Evolutionary conservation across 2,797 vertebrate genomes (phyloP).

Genomic region (Macroramphosus scolopax): DNA sequence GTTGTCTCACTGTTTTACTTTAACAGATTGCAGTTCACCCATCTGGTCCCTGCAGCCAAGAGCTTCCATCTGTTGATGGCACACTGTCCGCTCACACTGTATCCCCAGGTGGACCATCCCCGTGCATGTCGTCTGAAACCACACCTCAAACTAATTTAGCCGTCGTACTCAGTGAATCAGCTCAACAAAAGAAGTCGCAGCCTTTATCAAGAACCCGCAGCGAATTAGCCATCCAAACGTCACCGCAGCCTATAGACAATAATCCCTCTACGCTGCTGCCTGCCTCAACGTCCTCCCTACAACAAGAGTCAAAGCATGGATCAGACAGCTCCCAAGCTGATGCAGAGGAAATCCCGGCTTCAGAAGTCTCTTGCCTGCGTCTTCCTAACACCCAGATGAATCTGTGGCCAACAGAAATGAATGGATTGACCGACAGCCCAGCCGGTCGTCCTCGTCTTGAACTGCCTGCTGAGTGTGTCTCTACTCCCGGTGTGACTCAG

Average conservation of each 20-base stretch:
- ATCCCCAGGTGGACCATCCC: constrained; percentile 53
- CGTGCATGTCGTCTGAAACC: constrained; percentile 47
- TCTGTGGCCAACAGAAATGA: constrained; percentile 31
- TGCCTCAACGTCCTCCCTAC: constrained; percentile 17
- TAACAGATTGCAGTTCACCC: constrained; percentile 63
- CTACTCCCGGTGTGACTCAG: constrained; percentile 23
- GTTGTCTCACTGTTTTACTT: constrained; percentile 56
- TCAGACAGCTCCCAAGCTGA: constrained; percentile 39
- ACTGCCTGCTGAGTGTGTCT: constrained; percentile 17
- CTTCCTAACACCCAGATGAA: constrained; percentile 19
- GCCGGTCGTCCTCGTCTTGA: constrained; percentile 6
- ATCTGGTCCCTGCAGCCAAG: constrained; percentile 46
- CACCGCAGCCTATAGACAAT: constrained; percentile 29
- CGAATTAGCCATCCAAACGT: constrained; percentile 44
- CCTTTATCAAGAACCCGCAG: constrained; percentile 45
- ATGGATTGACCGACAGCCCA: constrained; percentile 21
- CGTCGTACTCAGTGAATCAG: constrained; percentile 39
- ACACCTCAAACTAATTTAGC: constrained; percentile 37
- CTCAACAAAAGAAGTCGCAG: constrained; percentile 41
- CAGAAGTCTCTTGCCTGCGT: constrained; percentile 24
- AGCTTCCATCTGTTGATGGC: constrained; percentile 51
- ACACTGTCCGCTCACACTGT: constrained; percentile 39
- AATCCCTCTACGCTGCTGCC: constrained; percentile 17
- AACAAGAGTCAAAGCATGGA: constrained; percentile 24
- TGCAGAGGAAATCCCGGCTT: constrained; percentile 34